A percentile compares a stretch with the other conserved stretches of the same genome.
Conservation (phyloP, 2,113 vertebrate species). For the Sorex araneus region DNA sequence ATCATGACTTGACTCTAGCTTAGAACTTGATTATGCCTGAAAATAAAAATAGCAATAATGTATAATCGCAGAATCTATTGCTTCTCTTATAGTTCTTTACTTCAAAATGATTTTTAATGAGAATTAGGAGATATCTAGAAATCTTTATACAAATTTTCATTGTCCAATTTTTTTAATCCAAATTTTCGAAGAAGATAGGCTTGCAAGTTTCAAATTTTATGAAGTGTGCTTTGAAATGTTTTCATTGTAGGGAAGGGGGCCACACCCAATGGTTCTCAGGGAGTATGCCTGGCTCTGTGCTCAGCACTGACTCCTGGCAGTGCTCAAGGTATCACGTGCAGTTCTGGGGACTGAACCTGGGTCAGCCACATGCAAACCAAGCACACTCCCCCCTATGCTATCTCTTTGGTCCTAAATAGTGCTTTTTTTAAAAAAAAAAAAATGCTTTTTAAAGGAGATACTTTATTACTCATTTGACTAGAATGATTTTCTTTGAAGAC, state of each 20-base stretch:
- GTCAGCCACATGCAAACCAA: too few species aligned
- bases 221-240: neutral
- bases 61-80: neutral
- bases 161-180: neutral
- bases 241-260: too few species aligned
- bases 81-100: neutral
- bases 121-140: neutral
- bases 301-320: too few species aligned
- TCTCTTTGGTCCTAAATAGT: too few species aligned
- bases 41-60: constrained; percentile 44
- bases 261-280: too few species aligned
- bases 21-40: constrained; percentile 16
- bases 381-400: too few species aligned
- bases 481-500: neutral
- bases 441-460: too few species aligned
- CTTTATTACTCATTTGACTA: neutral
- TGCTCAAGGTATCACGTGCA: too few species aligned
- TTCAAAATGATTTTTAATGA: neutral
- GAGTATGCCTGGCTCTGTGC: too few species aligned
- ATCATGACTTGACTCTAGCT: neutral
- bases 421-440: too few species aligned
- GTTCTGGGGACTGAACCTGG: too few species aligned
- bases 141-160: neutral
- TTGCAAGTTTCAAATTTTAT: neutral
- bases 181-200: neutral